Percentiles rank a stretch among this genome's conserved stretches.
Evolutionary conservation across 2,888 invertebrate species (phyloP).

Genomic region (Lithosia quadra): DNA sequence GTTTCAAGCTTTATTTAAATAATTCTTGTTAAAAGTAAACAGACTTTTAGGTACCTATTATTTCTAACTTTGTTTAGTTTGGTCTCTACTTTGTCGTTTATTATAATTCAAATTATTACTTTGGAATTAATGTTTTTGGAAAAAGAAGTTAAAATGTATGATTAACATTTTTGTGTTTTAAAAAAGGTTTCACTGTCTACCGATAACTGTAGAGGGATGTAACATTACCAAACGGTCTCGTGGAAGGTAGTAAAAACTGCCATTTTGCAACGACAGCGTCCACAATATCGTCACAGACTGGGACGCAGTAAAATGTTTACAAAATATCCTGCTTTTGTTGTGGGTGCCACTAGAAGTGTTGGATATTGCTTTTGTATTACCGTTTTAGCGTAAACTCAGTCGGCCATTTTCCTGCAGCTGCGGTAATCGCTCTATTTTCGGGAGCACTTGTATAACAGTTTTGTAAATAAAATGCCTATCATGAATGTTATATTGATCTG

Average conservation of each 20-base stretch:
- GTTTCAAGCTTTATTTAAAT: background rate
- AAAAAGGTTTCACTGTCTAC: constrained; percentile 47
- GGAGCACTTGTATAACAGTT: constrained; percentile 28
- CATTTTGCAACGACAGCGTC: constrained; percentile 79
- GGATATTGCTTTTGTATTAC: constrained; percentile 79
- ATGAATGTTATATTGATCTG: constrained; percentile 20
- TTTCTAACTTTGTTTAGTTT: constrained; percentile 20
- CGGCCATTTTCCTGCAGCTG: constrained; percentile 59
- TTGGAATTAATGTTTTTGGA: background rate
- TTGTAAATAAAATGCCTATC: constrained; percentile 27
- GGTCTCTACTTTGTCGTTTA: background rate
- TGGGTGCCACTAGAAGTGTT: constrained; percentile 68
- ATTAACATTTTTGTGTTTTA: constrained; percentile 38
- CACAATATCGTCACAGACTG: constrained; percentile 84
- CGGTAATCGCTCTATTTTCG: constrained; percentile 57
- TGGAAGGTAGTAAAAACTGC: constrained; percentile 80
- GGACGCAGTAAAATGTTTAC: constrained; percentile 84
- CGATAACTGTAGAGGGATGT: constrained; percentile 59
- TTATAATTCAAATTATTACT: background rate
- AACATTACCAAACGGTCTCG: constrained; percentile 69
- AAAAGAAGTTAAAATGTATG: constrained; percentile 16
- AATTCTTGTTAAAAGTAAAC: background rate
- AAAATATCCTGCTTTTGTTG: constrained; percentile 81
- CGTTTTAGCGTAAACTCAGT: constrained; percentile 68
- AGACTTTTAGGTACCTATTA: constrained; percentile 20